Evolutionary conservation across 2,888 invertebrate genomes (phyloP).

Genomic region (Apodemia duryi): DNA sequence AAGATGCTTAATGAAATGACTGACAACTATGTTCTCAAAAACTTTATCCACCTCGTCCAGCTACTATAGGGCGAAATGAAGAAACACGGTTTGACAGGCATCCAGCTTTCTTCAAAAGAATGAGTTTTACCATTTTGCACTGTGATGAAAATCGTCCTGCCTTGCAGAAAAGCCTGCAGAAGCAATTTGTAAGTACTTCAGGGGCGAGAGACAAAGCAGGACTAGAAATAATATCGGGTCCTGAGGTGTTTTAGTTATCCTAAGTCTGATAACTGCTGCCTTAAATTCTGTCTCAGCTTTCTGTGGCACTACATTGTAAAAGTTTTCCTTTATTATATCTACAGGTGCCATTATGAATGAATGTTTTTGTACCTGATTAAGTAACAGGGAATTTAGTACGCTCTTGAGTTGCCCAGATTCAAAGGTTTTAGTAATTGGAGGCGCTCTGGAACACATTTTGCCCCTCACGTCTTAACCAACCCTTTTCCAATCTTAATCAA

Average conservation of each 20-base stretch:
- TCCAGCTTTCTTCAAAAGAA: no score
- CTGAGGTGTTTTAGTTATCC: not conserved
- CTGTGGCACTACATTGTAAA: not conserved
- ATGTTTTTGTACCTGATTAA: not conserved
- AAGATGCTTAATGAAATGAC: no score
- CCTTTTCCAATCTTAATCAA: no score
- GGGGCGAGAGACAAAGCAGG: not conserved
- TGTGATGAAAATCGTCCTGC: no score
- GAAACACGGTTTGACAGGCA: no score
- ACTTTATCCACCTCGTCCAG: no score
- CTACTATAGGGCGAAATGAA: no score
- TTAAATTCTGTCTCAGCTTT: not conserved
- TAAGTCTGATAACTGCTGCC: not conserved
- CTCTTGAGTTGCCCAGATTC: not conserved
- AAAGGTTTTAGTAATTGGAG: constrained; percentile 15
- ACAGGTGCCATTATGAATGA: not conserved
- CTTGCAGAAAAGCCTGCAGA: no score
- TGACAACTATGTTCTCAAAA: no score
- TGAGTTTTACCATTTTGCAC: no score
- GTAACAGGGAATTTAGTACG: not conserved
- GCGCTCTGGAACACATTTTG: constrained; percentile 16
- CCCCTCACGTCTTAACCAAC: not conserved
- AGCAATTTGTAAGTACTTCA: no score
- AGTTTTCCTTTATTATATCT: no score
- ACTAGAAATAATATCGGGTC: not conserved